phyloP scores from a whole-genome alignment of 1,140 invertebrate genomes.

The Drepana arcuata region DNA sequence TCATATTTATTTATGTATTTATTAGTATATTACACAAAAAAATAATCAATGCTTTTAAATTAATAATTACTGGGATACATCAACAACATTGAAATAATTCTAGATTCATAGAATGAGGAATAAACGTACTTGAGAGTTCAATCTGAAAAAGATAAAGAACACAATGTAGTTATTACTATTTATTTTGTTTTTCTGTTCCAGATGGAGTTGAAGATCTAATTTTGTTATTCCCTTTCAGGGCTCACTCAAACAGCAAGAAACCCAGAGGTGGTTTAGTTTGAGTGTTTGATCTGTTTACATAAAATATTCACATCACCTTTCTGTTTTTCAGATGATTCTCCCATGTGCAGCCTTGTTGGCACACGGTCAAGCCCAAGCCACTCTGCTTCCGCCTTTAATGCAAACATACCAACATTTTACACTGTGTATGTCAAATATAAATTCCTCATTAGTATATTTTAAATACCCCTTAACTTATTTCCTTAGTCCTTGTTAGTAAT shows the following conservation, averaged over 20 bases:
- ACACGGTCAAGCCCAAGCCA: constrained; percentile 71
- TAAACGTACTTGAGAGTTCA: constrained; percentile 31
- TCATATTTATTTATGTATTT: constrained; percentile 36
- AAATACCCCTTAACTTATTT: too few relatives aligned
- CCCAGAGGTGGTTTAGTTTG: constrained; percentile 39
- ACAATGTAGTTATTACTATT: constrained; percentile 43
- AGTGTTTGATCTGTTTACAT: constrained; percentile 46
- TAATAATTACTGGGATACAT: constrained; percentile 21
- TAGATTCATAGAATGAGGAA: too few relatives aligned
- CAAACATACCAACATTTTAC: constrained; percentile 55
- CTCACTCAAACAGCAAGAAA: constrained; percentile 41
- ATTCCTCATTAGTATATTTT: too few relatives aligned
- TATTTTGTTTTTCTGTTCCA: constrained; percentile 65
- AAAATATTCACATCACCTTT: constrained; percentile 64
- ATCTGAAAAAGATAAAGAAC: constrained; percentile 55
- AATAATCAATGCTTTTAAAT: constrained; percentile 12
- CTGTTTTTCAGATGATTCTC: constrained; percentile 70
- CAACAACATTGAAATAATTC: constrained; percentile 16
- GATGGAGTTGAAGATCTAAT: constrained; percentile 64
- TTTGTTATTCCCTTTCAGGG: constrained; percentile 40
- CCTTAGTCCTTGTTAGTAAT: too few relatives aligned
- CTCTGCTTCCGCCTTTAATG: constrained; percentile 71
- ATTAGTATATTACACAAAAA: constrained; percentile 47
- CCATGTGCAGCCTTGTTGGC: constrained; percentile 70
- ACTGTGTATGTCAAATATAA: too few relatives aligned